phyloP scores from a whole-genome alignment of 2,797 vertebrate species.

The Dicrostonyx torquatus region DNA sequence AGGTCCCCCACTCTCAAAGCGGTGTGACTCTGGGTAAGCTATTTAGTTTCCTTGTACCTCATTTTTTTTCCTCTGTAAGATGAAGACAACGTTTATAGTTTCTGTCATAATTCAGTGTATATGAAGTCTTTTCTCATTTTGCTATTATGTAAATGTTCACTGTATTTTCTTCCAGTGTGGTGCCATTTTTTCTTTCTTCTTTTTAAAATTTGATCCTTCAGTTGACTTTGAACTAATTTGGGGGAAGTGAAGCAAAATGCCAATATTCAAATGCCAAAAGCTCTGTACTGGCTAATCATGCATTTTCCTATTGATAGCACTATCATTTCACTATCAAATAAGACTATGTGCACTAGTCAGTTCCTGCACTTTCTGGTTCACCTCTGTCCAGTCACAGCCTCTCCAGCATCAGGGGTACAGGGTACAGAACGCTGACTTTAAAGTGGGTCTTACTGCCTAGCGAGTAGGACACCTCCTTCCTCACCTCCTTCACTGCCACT shows the following conservation, averaged over 20 bases:
- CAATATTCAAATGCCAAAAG: not conserved
- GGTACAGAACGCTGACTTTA: not conserved
- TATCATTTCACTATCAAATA: not conserved
- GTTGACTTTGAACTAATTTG: constrained; percentile 41
- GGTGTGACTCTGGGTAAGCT: not conserved
- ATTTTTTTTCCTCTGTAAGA: not conserved
- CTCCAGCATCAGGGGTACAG: not conserved
- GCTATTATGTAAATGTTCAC: not conserved
- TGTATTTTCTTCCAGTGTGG: not conserved
- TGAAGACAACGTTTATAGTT: not conserved
- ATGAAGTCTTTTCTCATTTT: not conserved
- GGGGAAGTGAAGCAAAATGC: constrained; percentile 1
- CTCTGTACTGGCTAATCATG: not conserved
- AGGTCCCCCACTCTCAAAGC: not conserved
- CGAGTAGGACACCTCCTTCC: not conserved
- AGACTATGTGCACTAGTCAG: not conserved
- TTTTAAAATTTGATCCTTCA: constrained; percentile 1
- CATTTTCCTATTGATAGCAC: not conserved
- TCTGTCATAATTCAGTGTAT: not conserved
- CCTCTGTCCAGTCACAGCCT: not conserved
- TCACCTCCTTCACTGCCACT: not conserved
- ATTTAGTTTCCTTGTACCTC: constrained; percentile 11
- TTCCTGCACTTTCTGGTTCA: not conserved
- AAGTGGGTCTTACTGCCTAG: not conserved
- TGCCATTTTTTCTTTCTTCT: not conserved